phyloP scores from a whole-genome alignment of 2,113 vertebrate genomes.

The Pipra filicauda region DNA sequence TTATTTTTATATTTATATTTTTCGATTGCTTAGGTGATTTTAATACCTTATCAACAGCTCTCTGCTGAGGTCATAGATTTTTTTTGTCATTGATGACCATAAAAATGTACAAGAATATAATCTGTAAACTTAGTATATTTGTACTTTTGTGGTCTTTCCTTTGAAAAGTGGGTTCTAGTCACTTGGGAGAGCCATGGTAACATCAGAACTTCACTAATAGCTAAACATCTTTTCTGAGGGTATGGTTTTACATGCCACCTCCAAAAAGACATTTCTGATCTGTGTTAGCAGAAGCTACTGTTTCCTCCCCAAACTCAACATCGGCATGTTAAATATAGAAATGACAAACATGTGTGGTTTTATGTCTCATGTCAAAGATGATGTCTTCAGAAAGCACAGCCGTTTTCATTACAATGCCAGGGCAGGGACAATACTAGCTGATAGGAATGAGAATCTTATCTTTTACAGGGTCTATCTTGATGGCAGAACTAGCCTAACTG shows the following conservation, averaged over 20 bases:
- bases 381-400: not conserved
- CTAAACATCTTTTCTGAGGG: not conserved
- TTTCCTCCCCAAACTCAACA: not conserved
- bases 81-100: not conserved
- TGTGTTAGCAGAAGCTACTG: slow-evolving; percentile 20
- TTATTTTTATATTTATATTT: not conserved
- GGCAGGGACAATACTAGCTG: not conserved
- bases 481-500: not conserved
- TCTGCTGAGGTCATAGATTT: not conserved
- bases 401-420: not conserved
- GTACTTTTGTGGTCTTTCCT: not conserved
- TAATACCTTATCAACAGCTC: not conserved
- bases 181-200: not conserved
- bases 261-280: not conserved
- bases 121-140: not conserved
- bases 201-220: not conserved
- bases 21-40: not conserved
- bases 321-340: slow-evolving; percentile 3
- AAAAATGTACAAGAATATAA: not conserved
- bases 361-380: not conserved
- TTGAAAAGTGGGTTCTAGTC: not conserved
- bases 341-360: slow-evolving; percentile 13
- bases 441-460: not conserved
- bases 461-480: not conserved
- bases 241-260: not conserved